Conservation (phyloP, 1,140 invertebrate genomes). For the Leptinotarsa lineolata region DNA sequence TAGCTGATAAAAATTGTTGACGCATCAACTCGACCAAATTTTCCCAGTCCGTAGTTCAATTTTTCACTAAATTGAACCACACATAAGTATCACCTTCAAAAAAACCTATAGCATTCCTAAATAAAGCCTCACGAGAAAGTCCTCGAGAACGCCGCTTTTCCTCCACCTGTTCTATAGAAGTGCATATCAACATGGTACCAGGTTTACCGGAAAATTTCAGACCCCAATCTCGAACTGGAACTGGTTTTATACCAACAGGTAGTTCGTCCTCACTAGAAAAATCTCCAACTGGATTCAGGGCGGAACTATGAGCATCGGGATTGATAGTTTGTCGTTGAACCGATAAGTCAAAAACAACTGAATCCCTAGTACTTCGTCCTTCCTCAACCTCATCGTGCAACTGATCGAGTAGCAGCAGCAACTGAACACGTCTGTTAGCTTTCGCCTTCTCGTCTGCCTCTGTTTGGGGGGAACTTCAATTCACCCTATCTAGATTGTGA, state of each 20-base stretch:
- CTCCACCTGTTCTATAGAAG: constrained; percentile 44
- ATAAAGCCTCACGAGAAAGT: constrained; percentile 34
- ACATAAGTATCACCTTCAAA: constrained; percentile 43
- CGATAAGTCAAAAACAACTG: not conserved
- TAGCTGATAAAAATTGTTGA: constrained; percentile 1
- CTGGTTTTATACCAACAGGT: not conserved
- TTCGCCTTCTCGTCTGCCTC: not conserved
- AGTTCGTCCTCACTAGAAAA: not conserved
- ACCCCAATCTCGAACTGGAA: too few relatives aligned
- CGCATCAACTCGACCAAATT: constrained; percentile 30
- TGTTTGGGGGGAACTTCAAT: not conserved
- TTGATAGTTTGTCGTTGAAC: not conserved
- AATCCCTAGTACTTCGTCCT: not conserved
- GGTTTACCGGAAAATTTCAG: constrained; percentile 32
- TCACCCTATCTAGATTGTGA: not conserved
- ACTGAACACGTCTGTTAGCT: not conserved
- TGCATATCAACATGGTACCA: constrained; percentile 24
- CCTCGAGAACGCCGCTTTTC: constrained; percentile 39
- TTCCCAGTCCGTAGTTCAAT: not conserved
- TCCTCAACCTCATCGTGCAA: not conserved
- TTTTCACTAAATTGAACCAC: constrained; percentile 40
- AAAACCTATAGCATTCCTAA: constrained; percentile 41
- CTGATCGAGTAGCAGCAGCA: not conserved
- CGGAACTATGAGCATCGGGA: not conserved
- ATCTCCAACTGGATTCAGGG: not conserved